Conservation (phyloP, 2,888 invertebrate genomes). For the Aquatica leii region DNA sequence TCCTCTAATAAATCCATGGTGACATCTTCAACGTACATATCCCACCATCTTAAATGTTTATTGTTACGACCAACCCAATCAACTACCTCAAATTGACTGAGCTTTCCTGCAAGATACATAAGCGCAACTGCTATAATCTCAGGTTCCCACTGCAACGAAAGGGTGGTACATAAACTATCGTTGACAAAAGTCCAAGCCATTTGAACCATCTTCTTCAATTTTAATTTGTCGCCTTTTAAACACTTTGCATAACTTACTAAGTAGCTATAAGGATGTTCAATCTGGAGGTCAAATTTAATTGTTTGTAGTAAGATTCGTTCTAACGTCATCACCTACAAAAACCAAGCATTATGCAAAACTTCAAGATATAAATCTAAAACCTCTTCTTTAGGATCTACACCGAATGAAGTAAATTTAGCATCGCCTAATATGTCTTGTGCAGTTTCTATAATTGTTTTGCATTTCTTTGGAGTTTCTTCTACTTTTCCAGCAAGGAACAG, state of each 20-base stretch:
- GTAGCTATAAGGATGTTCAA: constrained; percentile 96
- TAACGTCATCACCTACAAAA: constrained; percentile 78
- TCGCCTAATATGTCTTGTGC: constrained; percentile 84
- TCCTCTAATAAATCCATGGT: constrained; percentile 95
- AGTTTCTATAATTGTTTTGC: constrained; percentile 94
- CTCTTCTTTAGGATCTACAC: constrained; percentile 91
- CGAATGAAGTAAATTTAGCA: constrained; percentile 87
- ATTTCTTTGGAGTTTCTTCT: constrained; percentile 99
- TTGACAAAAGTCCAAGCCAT: constrained; percentile 99
- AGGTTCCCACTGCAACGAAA: constrained; percentile 98
- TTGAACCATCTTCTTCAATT: constrained; percentile 95
- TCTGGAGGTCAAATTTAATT: constrained; percentile 97
- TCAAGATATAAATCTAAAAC: constrained; percentile 57
- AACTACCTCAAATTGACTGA: constrained; percentile 93
- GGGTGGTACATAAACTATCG: constrained; percentile 95
- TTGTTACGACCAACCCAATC: constrained; percentile 87
- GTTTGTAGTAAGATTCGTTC: constrained; percentile 96
- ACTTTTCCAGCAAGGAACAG: constrained; percentile 99
- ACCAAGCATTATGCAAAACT: no score
- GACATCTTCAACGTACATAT: constrained; percentile 95
- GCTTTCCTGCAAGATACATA: constrained; percentile 95
- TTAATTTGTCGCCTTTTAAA: constrained; percentile 89
- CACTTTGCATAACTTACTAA: constrained; percentile 93
- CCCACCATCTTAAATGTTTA: constrained; percentile 94
- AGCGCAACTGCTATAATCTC: constrained; percentile 97